phyloP scores from a whole-genome alignment of 2,888 invertebrate genomes.

The Dendrolimus houi region DNA sequence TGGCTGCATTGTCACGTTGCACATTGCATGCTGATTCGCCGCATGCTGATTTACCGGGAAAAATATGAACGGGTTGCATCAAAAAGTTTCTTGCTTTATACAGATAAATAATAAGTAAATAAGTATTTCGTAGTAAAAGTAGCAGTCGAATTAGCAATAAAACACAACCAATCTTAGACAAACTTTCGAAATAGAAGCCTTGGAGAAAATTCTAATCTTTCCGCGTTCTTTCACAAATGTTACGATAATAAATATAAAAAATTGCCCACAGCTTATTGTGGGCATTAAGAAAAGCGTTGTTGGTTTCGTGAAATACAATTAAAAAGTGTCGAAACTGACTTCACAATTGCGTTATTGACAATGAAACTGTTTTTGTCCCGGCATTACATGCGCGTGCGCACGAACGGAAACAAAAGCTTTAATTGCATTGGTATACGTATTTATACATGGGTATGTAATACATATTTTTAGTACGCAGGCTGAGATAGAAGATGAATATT shows the following conservation, averaged over 20 bases:
- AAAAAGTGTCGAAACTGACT: slow-evolving; percentile 22
- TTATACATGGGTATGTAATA: too few relatives aligned
- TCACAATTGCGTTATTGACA: not conserved
- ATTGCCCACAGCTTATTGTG: not conserved
- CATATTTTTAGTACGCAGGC: too few relatives aligned
- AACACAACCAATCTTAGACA: not conserved
- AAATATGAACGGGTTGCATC: too few relatives aligned
- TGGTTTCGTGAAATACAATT: slow-evolving; percentile 26
- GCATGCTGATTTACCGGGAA: too few relatives aligned
- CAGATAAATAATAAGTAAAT: too few relatives aligned
- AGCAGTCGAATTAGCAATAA: too few relatives aligned
- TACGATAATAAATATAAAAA: not conserved
- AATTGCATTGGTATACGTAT: too few relatives aligned
- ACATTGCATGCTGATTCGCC: too few relatives aligned
- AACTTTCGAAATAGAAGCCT: not conserved
- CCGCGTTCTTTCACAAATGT: not conserved
- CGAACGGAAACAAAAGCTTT: not conserved
- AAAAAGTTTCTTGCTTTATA: too few relatives aligned
- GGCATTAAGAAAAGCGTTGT: slow-evolving; percentile 5
- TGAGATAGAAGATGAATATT: too few relatives aligned
- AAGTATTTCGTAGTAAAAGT: too few relatives aligned
- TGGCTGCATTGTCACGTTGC: too few relatives aligned
- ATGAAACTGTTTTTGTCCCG: not conserved
- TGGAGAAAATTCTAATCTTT: not conserved
- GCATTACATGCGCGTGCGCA: not conserved